A percentile compares a stretch with the other conserved stretches of the same genome.
Evolutionary conservation across 2,797 vertebrate species (phyloP).

Genomic region (Pipistrellus pipistrellus): DNA sequence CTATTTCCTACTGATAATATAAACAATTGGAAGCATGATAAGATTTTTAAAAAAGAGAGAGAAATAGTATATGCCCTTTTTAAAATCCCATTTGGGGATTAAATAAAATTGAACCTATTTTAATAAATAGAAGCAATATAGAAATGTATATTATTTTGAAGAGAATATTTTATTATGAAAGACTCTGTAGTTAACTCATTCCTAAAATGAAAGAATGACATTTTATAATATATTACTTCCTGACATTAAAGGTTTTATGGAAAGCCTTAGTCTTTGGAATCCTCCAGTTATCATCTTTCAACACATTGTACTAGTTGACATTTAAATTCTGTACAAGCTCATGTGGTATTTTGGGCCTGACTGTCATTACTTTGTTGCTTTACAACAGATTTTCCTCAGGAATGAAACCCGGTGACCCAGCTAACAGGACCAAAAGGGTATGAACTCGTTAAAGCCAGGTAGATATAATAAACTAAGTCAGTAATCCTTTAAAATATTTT

Average conservation of each 20-base stretch:
- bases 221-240: slow-evolving; percentile 49
- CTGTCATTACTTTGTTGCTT: not conserved
- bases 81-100: not conserved
- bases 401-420: slow-evolving; percentile 65
- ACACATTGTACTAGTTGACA: slow-evolving; percentile 47
- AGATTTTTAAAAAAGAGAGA: not conserved
- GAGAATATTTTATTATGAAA: slow-evolving; percentile 6
- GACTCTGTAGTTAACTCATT: slow-evolving; percentile 27
- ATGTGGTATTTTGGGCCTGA: not conserved
- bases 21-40: not conserved
- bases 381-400: slow-evolving; percentile 56
- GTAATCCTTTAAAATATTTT: slow-evolving; percentile 64
- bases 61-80: not conserved
- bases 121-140: slow-evolving; percentile 25
- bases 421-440: slow-evolving; percentile 1
- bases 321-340: slow-evolving; percentile 60
- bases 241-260: slow-evolving; percentile 44
- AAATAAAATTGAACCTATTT: slow-evolving; percentile 33
- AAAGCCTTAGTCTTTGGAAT: slow-evolving; percentile 53
- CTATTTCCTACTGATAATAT: not conserved
- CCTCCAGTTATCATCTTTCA: not conserved
- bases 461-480: slow-evolving; percentile 46
- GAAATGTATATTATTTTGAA: slow-evolving; percentile 44
- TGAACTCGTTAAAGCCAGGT: slow-evolving; percentile 41
- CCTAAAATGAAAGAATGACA: not conserved